These are phyloP conservation scores for Muscidifurax raptorellus DNA, from an alignment of 1,140 invertebrate species.

Conservation along the genomic window DNA sequence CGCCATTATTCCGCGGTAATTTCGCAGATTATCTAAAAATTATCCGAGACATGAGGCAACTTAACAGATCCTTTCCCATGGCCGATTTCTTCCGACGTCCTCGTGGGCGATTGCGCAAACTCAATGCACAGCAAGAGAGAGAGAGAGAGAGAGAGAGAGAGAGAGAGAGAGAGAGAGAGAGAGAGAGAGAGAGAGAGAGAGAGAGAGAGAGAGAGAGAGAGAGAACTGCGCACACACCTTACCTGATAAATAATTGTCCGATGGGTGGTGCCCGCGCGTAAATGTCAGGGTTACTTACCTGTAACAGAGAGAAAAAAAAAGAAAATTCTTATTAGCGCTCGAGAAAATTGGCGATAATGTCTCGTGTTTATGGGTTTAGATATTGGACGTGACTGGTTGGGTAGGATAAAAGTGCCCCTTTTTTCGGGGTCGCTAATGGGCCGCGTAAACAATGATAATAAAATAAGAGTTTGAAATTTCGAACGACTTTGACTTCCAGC, in stretches of 20 bases:
- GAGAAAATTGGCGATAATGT: slow-evolving; percentile 17
- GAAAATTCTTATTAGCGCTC: slow-evolving; percentile 25
- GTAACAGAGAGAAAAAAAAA: slow-evolving; percentile 59
- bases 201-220: too few relatives aligned
- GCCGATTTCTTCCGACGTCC: slow-evolving; percentile 15
- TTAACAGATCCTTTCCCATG: slow-evolving; percentile 39
- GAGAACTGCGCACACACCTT: neutral
- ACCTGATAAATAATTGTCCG: slow-evolving; percentile 26
- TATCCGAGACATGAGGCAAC: slow-evolving; percentile 20
- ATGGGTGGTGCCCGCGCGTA: slow-evolving; percentile 28
- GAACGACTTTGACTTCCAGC: neutral
- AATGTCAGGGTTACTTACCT: slow-evolving; percentile 61
- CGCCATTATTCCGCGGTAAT: slow-evolving; percentile 32
- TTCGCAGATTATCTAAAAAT: slow-evolving; percentile 46
- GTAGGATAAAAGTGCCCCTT: neutral
- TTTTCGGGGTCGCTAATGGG: neutral
- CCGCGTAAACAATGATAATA: neutral
- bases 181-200: too few relatives aligned
- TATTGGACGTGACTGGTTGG: neutral
- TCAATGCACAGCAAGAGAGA: neutral
- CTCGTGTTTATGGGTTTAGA: slow-evolving; percentile 16
- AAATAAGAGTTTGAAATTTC: neutral
- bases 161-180: too few relatives aligned
- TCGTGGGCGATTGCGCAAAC: neutral
- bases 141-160: too few relatives aligned